Conservation (phyloP, 2,797 vertebrate species). For the Propithecus perrieri region DNA sequence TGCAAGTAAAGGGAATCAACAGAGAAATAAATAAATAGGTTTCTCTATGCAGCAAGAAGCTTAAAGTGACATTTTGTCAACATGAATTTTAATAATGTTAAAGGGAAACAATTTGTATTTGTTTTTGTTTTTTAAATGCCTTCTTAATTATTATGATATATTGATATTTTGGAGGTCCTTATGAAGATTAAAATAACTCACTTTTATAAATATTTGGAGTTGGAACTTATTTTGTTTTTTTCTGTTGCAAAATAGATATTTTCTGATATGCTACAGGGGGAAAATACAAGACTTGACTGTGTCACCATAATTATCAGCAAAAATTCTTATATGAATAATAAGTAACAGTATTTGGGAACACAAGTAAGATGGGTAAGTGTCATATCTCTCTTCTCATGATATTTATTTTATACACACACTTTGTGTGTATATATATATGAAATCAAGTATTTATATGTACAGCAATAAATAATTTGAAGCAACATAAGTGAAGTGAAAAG, state of each 20-base stretch:
- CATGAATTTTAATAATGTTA: slow-evolving; percentile 4
- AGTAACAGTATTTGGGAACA: neutral
- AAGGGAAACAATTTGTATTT: neutral
- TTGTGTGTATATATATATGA: neutral
- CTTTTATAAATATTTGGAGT: neutral
- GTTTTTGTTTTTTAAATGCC: neutral
- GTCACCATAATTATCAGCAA: neutral
- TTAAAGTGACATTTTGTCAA: neutral
- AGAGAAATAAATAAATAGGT: neutral
- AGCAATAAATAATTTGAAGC: neutral
- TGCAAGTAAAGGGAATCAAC: neutral
- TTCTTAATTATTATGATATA: neutral
- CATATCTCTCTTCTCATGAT: neutral
- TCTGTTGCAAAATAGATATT: neutral
- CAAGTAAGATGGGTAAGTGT: neutral
- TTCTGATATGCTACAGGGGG: neutral
- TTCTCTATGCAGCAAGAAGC: neutral
- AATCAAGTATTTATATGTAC: neutral
- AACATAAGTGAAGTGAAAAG: neutral
- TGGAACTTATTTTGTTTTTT: neutral
- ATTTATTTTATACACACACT: neutral
- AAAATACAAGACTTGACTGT: neutral
- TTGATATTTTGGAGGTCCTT: neutral
- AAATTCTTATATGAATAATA: neutral
- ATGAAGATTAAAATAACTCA: neutral